Evolutionary conservation across 2,888 invertebrate species (phyloP).

Genomic region (Scotopteryx bipunctaria): DNA sequence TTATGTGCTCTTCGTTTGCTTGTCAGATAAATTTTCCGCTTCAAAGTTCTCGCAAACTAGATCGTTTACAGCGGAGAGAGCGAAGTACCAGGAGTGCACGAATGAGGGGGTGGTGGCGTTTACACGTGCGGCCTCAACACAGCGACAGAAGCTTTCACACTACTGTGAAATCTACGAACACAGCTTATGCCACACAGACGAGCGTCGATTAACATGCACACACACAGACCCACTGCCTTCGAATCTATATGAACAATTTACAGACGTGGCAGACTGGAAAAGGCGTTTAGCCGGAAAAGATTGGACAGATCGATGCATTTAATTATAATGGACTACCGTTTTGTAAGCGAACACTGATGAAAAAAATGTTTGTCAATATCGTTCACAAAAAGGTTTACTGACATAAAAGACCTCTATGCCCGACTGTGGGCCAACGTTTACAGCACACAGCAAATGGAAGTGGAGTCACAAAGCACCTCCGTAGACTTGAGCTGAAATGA

Average conservation of each 20-base stretch:
- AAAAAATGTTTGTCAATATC: conserved; percentile 23
- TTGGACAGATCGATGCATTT: conserved; percentile 60
- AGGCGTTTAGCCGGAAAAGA: conserved; percentile 69
- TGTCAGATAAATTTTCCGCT: conserved; percentile 68
- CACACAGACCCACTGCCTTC: conserved; percentile 37
- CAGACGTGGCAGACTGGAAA: conserved; percentile 69
- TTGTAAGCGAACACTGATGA: conserved; percentile 5
- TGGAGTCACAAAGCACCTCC: conserved; percentile 53
- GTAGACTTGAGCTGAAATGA: conserved; percentile 64
- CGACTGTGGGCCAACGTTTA: conserved; percentile 46
- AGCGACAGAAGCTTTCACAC: conserved; percentile 25
- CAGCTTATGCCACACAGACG: conserved; percentile 5
- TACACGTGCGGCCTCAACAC: conserved; percentile 71
- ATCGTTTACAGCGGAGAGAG: conserved; percentile 68
- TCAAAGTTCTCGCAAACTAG: conserved; percentile 67
- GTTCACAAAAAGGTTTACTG: conserved; percentile 40
- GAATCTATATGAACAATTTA: conserved; percentile 51
- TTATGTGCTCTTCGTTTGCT: conserved; percentile 50
- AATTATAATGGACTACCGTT: conserved; percentile 25
- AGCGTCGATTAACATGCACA: conserved; percentile 11
- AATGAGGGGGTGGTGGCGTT: conserved; percentile 44
- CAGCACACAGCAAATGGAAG: conserved; percentile 47
- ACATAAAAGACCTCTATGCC: conserved; percentile 46
- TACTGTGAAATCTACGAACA: conserved; percentile 20
- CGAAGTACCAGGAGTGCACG: conserved; percentile 59